Conservation (phyloP, 2,888 invertebrate genomes). For the Vesta saturnalis region DNA sequence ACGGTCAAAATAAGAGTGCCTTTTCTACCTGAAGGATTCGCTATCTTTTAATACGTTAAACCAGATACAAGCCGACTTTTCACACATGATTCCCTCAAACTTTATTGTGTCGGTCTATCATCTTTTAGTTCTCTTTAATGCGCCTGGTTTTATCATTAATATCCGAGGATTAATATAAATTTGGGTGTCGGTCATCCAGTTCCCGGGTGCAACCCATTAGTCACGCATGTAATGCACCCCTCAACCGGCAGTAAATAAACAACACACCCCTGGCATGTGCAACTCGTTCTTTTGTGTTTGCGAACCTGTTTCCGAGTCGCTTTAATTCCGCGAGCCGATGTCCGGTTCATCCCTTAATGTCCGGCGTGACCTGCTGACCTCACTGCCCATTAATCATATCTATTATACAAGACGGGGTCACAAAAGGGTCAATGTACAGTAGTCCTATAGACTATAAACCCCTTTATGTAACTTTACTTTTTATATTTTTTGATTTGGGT, state of each 20-base stretch:
- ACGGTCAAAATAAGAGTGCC: conserved; percentile 31
- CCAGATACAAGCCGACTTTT: conserved; percentile 53
- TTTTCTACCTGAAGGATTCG: conserved; percentile 46
- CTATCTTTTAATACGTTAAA: conserved; percentile 52
- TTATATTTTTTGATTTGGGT: conserved; percentile 40
- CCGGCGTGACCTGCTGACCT: conserved; percentile 62
- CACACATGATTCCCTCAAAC: conserved; percentile 33
- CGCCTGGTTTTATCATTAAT: conserved; percentile 28
- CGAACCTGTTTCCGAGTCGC: conserved; percentile 53
- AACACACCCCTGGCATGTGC: conserved; percentile 56
- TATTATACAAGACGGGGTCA: conserved; percentile 58
- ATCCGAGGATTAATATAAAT: conserved; percentile 32
- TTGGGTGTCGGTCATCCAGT: conserved; percentile 24
- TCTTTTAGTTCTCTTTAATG: background rate
- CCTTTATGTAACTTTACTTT: conserved; percentile 19
- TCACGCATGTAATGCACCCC: conserved; percentile 54
- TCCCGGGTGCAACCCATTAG: conserved; percentile 49
- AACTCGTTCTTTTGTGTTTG: conserved; percentile 53
- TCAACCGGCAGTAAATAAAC: conserved; percentile 56
- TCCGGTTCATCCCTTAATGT: conserved; percentile 61
- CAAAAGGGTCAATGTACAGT: conserved; percentile 50
- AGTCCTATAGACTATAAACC: conserved; percentile 35
- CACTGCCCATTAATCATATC: conserved; percentile 64
- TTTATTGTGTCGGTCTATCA: conserved; percentile 30
- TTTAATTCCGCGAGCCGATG: conserved; percentile 57